These are phyloP conservation scores for Oreochromis mossambicus DNA, from an alignment of 2,797 vertebrate species.

Conservation along the genomic window DNA sequence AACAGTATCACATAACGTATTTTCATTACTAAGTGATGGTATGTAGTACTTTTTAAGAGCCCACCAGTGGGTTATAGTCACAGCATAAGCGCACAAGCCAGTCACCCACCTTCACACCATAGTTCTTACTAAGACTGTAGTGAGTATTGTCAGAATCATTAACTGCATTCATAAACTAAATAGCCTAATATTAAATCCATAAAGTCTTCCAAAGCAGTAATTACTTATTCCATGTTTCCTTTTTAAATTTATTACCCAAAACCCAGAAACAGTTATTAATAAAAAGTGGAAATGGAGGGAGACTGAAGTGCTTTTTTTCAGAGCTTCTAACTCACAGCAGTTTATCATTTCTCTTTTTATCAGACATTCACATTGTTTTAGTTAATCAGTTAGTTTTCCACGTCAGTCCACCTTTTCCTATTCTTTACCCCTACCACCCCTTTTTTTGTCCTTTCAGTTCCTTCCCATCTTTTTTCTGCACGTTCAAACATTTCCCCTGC, in stretches of 20 bases:
- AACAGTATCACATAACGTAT: background rate
- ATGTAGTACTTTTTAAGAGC: background rate
- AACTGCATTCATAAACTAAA: conserved; percentile 9
- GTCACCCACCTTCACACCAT: background rate
- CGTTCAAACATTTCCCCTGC: background rate
- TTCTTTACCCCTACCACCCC: background rate
- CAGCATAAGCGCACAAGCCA: background rate
- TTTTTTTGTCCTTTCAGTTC: background rate
- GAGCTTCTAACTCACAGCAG: background rate
- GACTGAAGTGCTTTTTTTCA: background rate
- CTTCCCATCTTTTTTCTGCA: background rate
- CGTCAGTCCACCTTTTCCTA: background rate
- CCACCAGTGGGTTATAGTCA: background rate
- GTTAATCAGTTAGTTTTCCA: background rate
- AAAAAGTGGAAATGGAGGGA: background rate
- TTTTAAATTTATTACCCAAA: background rate
- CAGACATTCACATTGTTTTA: background rate
- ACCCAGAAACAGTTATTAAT: background rate
- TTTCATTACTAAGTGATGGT: background rate
- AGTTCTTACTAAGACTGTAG: background rate
- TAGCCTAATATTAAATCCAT: background rate
- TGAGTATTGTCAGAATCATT: background rate
- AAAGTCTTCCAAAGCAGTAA: background rate
- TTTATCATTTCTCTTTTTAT: background rate
- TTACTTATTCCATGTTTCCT: background rate